Evolutionary conservation across 1,140 invertebrate genomes (phyloP).

Genomic region (Leptinotarsa lineolata): DNA sequence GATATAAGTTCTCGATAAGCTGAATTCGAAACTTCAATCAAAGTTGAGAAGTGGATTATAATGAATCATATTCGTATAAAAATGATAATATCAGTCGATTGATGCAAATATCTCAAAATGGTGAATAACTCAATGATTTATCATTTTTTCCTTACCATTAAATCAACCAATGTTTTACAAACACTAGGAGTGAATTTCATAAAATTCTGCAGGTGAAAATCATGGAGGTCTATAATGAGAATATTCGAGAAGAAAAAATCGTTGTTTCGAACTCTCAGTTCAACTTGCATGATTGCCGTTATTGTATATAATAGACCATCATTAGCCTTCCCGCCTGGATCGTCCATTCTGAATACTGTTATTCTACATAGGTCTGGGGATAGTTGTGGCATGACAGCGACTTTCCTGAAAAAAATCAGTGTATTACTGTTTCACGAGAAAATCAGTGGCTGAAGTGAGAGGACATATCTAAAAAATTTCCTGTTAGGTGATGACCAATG

Average conservation of each 20-base stretch:
- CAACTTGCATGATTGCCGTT: conserved; percentile 34
- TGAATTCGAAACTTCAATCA: no score
- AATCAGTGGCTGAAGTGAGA: no score
- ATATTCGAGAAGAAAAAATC: conserved; percentile 32
- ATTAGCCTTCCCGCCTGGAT: conserved; percentile 32
- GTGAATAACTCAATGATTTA: no score
- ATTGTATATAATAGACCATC: conserved; percentile 33
- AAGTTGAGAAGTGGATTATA: no score
- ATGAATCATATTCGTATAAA: no score
- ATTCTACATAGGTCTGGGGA: conserved; percentile 38
- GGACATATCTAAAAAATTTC: no score
- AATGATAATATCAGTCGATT: no score
- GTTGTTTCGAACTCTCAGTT: conserved; percentile 33
- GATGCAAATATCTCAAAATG: no score
- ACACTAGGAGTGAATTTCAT: conserved; percentile 40
- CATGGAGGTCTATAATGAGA: conserved; percentile 31
- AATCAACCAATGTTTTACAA: conserved; percentile 33
- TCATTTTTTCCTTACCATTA: conserved; percentile 31
- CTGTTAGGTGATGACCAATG: no score
- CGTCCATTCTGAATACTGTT: conserved; percentile 29
- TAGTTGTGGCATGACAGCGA: conserved; percentile 34
- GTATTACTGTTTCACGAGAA: neutral
- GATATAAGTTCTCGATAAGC: no score
- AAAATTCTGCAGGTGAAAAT: conserved; percentile 31
- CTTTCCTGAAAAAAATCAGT: conserved; percentile 29